These are phyloP conservation scores for Podiceps cristatus DNA, from an alignment of 2,113 vertebrate species.

Conservation along the genomic window DNA sequence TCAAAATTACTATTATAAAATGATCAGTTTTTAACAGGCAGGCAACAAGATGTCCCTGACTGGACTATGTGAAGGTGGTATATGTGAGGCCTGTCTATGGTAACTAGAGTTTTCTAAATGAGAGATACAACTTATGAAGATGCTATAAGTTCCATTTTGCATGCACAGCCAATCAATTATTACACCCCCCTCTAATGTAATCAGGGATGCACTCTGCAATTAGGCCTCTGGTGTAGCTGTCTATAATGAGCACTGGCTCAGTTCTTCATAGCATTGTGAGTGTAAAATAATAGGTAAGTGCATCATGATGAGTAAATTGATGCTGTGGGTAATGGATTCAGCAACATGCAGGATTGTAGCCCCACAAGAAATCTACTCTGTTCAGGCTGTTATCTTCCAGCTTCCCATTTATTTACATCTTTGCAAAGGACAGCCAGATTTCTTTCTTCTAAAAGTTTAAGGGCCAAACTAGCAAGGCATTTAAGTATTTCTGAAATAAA, in stretches of 20 bases:
- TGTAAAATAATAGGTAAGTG: neutral
- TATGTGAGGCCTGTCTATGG: neutral
- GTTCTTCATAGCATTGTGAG: neutral
- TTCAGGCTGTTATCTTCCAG: neutral
- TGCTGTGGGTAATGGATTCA: neutral
- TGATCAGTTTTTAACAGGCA: neutral
- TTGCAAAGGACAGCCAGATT: neutral
- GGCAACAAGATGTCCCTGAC: neutral
- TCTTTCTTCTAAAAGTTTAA: neutral
- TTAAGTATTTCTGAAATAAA: neutral
- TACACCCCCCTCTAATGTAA: neutral
- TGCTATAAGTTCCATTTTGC: neutral
- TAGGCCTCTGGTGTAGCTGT: neutral
- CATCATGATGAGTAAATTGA: neutral
- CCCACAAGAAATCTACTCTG: neutral
- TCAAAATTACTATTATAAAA: neutral
- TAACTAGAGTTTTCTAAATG: neutral
- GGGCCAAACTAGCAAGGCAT: neutral
- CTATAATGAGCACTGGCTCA: neutral
- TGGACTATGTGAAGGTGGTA: neutral
- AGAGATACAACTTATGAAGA: neutral
- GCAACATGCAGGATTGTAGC: neutral
- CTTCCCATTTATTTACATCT: neutral
- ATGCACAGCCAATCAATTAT: neutral
- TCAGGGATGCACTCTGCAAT: neutral